Conservation (phyloP, 2,888 invertebrate genomes). For the Agrilus mali region DNA sequence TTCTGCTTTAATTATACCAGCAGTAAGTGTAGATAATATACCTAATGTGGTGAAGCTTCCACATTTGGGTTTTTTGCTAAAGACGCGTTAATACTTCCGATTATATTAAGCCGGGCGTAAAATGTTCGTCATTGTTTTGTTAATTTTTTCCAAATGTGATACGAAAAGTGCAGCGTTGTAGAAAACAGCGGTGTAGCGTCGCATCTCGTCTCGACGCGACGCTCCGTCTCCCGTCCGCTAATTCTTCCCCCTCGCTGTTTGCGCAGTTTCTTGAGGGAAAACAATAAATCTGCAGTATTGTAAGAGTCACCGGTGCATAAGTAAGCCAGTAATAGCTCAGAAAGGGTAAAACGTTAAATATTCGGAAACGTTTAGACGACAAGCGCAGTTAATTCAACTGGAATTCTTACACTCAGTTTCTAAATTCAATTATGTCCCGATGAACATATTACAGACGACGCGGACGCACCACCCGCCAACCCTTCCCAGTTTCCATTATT, state of each 20-base stretch:
- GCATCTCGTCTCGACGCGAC: slow-evolving; percentile 10
- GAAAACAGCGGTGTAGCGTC: slow-evolving; percentile 15
- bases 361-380: slow-evolving; percentile 32
- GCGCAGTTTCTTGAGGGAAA: slow-evolving; percentile 13
- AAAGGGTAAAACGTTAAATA: slow-evolving; percentile 31
- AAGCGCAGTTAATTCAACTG: slow-evolving; percentile 34
- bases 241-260: not conserved
- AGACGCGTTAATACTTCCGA: too few relatives aligned
- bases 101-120: too few relatives aligned
- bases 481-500: too few relatives aligned
- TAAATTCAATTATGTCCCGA: slow-evolving; percentile 24
- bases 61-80: too few relatives aligned
- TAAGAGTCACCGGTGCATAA: slow-evolving; percentile 32
- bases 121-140: too few relatives aligned
- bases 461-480: not conserved
- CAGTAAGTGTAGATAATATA: too few relatives aligned
- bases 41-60: too few relatives aligned
- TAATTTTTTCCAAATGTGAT: too few relatives aligned
- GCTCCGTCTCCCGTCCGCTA: not conserved
- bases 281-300: slow-evolving; percentile 32
- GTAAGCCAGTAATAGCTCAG: slow-evolving; percentile 33
- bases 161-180: slow-evolving; percentile 1
- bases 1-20: too few relatives aligned
- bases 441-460: slow-evolving; percentile 6
- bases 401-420: slow-evolving; percentile 34